Percentiles rank a stretch among this genome's conserved stretches.
phyloP scores from a whole-genome alignment of 53 echinoderm and acorn worm species.

The Arbacia lixula region DNA sequence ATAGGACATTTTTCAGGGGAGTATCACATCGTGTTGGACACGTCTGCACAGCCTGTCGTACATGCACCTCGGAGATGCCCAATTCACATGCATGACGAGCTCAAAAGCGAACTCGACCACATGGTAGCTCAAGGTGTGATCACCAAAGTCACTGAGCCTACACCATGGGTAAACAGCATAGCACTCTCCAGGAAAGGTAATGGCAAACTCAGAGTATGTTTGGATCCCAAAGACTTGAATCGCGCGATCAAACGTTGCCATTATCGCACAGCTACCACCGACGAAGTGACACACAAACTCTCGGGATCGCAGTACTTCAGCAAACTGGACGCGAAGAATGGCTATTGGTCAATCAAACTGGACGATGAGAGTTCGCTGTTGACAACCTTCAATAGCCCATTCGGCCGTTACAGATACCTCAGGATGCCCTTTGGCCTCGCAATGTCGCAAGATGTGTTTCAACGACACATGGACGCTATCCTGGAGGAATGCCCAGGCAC shows the following conservation, averaged over 20 bases:
- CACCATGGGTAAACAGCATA: conserved; percentile 49
- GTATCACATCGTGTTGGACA: conserved; percentile 13
- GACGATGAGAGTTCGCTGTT: conserved; percentile 52
- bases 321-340: conserved; percentile 74
- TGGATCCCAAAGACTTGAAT: conserved; percentile 79
- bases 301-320: conserved; percentile 51
- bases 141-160: conserved; percentile 46
- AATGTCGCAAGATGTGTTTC: conserved; percentile 76
- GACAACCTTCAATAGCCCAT: conserved; percentile 82
- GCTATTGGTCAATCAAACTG: conserved; percentile 61
- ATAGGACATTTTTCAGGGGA: conserved; percentile 43
- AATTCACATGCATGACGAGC: conserved; percentile 48
- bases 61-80: conserved; percentile 57
- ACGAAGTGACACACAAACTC: conserved; percentile 70
- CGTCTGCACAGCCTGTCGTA: conserved; percentile 9
- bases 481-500: conserved; percentile 73
- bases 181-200: conserved; percentile 25
- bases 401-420: conserved; percentile 67
- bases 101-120: conserved; percentile 59
- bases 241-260: conserved; percentile 64
- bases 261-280: conserved; percentile 60
- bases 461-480: conserved; percentile 74
- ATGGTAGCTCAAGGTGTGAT: conserved; percentile 47
- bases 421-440: conserved; percentile 69
- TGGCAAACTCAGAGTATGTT: conserved; percentile 60